phyloP scores from a whole-genome alignment of 2,888 invertebrate species.

The Phalangium opilio region DNA sequence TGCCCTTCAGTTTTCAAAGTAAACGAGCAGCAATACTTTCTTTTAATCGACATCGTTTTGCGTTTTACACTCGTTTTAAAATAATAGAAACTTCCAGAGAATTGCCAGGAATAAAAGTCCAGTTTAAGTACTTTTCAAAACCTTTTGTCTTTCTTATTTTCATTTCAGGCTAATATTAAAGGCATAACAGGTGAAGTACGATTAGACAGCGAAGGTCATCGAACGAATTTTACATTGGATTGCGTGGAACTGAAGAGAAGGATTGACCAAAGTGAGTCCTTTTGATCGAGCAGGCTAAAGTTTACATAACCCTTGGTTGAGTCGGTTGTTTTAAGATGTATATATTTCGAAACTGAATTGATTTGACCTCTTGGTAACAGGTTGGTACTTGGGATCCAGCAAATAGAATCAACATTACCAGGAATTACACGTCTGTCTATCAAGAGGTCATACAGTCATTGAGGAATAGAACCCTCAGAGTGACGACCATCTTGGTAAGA shows the following conservation, averaged over 20 bases:
- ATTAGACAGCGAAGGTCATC: constrained; percentile 82
- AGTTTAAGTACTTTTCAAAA: no score
- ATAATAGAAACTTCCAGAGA: no score
- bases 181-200: constrained; percentile 80
- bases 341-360: no score
- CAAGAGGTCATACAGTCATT: constrained; percentile 20
- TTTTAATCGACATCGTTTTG: no score
- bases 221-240: constrained; percentile 77
- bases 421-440: constrained; percentile 53
- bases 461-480: constrained; percentile 66
- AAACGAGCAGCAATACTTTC: no score
- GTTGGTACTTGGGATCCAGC: constrained; percentile 77
- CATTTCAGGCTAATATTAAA: constrained; percentile 65
- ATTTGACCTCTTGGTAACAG: constrained; percentile 32
- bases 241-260: constrained; percentile 74
- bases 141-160: no score
- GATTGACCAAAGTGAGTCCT: constrained; percentile 29
- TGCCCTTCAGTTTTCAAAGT: no score
- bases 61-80: no score
- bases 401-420: constrained; percentile 52
- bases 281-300: no score
- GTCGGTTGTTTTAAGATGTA: no score
- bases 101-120: no score
- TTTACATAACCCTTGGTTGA: no score
- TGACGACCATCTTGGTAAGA: constrained; percentile 59